A percentile compares a stretch with the other conserved stretches of the same genome.
Conservation (phyloP, 2,797 vertebrate species). For the Falco novaeseelandiae region DNA sequence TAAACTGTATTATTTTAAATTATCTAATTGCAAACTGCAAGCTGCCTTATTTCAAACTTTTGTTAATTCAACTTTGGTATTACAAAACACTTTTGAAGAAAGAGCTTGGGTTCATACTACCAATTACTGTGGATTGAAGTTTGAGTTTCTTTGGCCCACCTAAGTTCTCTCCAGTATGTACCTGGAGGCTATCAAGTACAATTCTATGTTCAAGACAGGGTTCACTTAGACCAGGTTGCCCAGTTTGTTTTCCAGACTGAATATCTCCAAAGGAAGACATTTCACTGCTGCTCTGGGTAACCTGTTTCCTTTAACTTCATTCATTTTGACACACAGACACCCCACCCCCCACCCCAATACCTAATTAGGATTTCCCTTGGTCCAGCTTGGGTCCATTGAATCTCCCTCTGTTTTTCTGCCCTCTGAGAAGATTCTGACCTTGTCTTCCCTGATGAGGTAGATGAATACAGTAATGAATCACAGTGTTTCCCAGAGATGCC, state of each 20-base stretch:
- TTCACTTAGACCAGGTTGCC: not conserved
- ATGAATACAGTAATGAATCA: not conserved
- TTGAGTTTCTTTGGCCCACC: not conserved
- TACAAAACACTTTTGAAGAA: not conserved
- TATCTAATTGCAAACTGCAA: not conserved
- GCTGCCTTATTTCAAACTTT: not conserved
- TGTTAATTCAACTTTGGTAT: not conserved
- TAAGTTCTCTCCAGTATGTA: not conserved
- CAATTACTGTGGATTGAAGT: not conserved
- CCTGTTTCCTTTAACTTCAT: not conserved
- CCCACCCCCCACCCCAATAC: accelerated
- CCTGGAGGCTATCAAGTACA: not conserved
- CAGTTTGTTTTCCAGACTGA: not conserved
- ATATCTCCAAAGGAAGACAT: not conserved
- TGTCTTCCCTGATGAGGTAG: not conserved
- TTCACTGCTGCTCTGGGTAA: not conserved
- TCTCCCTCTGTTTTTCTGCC: not conserved
- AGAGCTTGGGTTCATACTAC: not conserved
- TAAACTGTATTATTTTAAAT: not conserved
- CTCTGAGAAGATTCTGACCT: not conserved
- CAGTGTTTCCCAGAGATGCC: not conserved
- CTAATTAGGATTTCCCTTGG: not conserved
- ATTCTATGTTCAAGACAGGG: not conserved
- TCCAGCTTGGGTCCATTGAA: not conserved
- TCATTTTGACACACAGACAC: not conserved